These are phyloP conservation scores for Agrypnia vestita DNA, from an alignment of 1,140 invertebrate genomes.

Conservation along the genomic window DNA sequence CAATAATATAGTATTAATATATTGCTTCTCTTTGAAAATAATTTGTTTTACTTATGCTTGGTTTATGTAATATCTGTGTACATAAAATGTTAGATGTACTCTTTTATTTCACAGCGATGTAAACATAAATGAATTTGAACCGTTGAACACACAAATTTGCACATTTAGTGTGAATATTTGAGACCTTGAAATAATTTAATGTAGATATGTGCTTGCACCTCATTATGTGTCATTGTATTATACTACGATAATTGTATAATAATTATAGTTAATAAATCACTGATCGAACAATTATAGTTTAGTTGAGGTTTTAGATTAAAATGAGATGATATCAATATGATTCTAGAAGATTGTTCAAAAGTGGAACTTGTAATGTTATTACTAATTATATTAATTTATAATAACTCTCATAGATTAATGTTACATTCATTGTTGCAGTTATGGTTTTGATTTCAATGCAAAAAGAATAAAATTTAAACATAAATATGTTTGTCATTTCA, in stretches of 20 bases:
- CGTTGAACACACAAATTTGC: background rate
- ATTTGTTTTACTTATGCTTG: no score
- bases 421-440: slow-evolving; percentile 61
- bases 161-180: slow-evolving; percentile 51
- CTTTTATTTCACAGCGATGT: no score
- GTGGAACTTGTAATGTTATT: slow-evolving; percentile 52
- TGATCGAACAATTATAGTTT: slow-evolving; percentile 48
- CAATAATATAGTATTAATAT: no score
- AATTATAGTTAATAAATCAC: slow-evolving; percentile 44
- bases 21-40: no score
- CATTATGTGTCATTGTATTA: slow-evolving; percentile 45
- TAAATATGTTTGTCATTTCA: slow-evolving; percentile 22
- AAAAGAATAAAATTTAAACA: slow-evolving; percentile 51
- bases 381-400: slow-evolving; percentile 57
- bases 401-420: slow-evolving; percentile 59
- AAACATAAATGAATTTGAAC: slow-evolving; percentile 1
- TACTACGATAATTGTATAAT: slow-evolving; percentile 40
- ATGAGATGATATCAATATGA: slow-evolving; percentile 45
- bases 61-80: no score
- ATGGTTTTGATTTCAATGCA: slow-evolving; percentile 59
- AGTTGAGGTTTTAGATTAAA: slow-evolving; percentile 45
- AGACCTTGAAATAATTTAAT: slow-evolving; percentile 50
- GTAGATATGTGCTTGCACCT: slow-evolving; percentile 60
- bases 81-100: no score
- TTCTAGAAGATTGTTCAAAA: slow-evolving; percentile 52